Base-by-base conservation (phyloP, 2,888 invertebrate genomes). In the Operophtera brumata region DNA sequence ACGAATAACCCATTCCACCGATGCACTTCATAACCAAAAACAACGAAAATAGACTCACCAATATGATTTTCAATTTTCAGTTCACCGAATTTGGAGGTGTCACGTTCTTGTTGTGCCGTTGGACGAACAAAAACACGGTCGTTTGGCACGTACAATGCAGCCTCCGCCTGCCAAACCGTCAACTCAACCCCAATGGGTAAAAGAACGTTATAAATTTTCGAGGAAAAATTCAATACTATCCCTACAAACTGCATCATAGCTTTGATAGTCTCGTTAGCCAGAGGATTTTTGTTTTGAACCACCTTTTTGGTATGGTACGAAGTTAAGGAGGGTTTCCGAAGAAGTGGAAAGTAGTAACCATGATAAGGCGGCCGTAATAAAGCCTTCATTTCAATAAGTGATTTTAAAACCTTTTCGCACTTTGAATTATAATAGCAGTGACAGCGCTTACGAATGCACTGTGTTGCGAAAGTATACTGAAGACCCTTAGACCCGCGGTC, bases 91-190 rank as follows among this genome's bases (percentile, higher is more conserved):
- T 54, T 55, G 43, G 48, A 45, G 53, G 25, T 56, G 52, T 55
- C 36, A 54, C 37, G 54, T 46, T 47, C 37, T 49, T 46, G 51
- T 60, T 48, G 37, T 54, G 56, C 50, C 48, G 30, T 13, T 36
- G 54, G 12, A 44, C 25, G 42, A 54, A 54, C 57, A 59, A 51
- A 45, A 51, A 47, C 39, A 59, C 66, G 75, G 71, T 67, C 73
- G 77, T 80, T 81, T 78, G 82, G 80, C 82, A 82, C 80, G 74
- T 61, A 54, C 59, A 45, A 28, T 42, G 61, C 70, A 62, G 64
- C 66, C 69, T 62, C 59, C 64, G 64, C 66, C 70, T 69, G 71
- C 74, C 71, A 72, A 67, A 70, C 71, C 67, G 76, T 75, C 74
- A 69, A 71, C 65, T 76, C 74, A 69, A 71, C 65, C 71, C 73